Percentiles rank a stretch among this genome's conserved stretches.
Conservation (phyloP, 2,888 invertebrate species). For the Chymomyza caudatula region DNA sequence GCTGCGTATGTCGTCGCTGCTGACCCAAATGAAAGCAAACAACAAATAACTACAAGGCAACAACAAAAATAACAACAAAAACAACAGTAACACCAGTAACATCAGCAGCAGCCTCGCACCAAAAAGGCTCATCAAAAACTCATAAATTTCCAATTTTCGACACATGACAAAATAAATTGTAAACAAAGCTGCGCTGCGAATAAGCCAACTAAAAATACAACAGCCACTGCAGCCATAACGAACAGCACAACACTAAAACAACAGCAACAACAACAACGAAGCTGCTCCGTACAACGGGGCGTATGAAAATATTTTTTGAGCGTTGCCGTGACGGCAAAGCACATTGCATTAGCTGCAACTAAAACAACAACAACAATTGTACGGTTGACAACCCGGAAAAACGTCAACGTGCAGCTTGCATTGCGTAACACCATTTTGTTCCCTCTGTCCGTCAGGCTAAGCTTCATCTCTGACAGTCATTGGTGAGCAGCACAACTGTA, state of each 20-base stretch:
- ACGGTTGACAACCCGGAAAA: too few relatives aligned
- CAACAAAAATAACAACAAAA: slow-evolving; percentile 5
- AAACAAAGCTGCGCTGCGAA: slow-evolving; percentile 50
- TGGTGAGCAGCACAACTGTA: too few relatives aligned
- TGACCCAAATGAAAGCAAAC: slow-evolving; percentile 17
- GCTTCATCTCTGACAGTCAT: too few relatives aligned
- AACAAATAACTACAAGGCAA: slow-evolving; percentile 40
- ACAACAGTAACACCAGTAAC: not conserved
- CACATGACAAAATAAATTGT: slow-evolving; percentile 69
- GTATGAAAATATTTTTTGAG: not conserved
- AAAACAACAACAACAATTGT: too few relatives aligned
- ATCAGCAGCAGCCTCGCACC: not conserved
- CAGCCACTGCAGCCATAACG: slow-evolving; percentile 11
- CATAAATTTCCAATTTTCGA: slow-evolving; percentile 74
- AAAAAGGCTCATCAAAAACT: slow-evolving; percentile 74
- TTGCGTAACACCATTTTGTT: too few relatives aligned
- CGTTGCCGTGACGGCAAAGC: not conserved
- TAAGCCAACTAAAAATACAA: slow-evolving; percentile 19
- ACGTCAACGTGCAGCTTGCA: too few relatives aligned
- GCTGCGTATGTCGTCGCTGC: slow-evolving; percentile 23
- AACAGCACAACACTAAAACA: not conserved
- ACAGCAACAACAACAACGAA: not conserved
- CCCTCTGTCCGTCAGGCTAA: too few relatives aligned
- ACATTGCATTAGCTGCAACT: too few relatives aligned
- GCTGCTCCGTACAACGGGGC: not conserved